Evolutionary conservation across 2,797 vertebrate genomes (phyloP), one percentile per base, ranked within the genome.

Genomic region (Cyclura pinguis): DNA sequence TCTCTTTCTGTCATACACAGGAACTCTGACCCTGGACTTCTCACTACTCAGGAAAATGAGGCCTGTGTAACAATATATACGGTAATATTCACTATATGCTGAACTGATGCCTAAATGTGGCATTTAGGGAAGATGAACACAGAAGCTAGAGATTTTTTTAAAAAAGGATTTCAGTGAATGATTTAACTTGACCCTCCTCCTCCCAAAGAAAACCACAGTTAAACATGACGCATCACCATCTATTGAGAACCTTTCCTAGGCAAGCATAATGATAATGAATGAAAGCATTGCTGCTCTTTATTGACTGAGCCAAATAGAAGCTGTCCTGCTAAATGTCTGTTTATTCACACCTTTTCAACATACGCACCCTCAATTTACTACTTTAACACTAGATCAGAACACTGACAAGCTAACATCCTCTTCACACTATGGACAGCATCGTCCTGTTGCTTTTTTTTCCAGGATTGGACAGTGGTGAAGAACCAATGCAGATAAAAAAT

Each of bases 161-260:
- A 74, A 13, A 7, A 42, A 73, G 27, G 64, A 83, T n/a, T 16
- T 42, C 8, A 59, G 35, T 69, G 87, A 76, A 84, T n/a, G 1
- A 29, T 5, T 83, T 92, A 50, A 78, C 88, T 59, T 74, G 38
- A 42, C 35, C 16, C 27, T 9, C 9, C 8, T 6, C 27, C 67
- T 18, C 57, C 55, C 55, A 57, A 57, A 84, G 57, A 42, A 91
- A 92, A 82, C 50, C 84, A 47, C 83, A 42, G 3, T 22, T 67
- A 77, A 85, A 67, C 55, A 32, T 35, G 24, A 85, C 59, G 55
- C 72, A 29, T 62, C 50, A 38, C 42, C 12, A 80, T 87, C 74
- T 67, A 67, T 87, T 27, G 72, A 91, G 86, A 93, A 85, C 89
- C 74, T 89, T 62, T 84, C 47, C 52, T 93, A 80, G 47, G 76